Conservation (phyloP, 2,113 vertebrate genomes). For the Neogale vison region DNA sequence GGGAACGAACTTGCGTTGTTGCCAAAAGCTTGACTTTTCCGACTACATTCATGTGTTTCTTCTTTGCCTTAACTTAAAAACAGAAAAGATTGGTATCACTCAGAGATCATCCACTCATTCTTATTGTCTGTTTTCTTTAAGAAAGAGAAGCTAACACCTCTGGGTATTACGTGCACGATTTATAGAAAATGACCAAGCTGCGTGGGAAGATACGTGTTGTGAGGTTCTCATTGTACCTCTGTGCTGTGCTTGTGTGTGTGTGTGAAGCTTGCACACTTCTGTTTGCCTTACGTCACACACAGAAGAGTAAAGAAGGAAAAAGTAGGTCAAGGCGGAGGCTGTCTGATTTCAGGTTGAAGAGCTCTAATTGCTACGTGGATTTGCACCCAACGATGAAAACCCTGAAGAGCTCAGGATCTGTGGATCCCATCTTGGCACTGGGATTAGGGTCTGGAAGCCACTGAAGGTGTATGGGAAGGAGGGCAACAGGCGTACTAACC, state of each 20-base stretch:
- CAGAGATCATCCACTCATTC: neutral
- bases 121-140: neutral
- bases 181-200: neutral
- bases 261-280: neutral
- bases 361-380: neutral
- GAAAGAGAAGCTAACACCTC: neutral
- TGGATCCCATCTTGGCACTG: neutral
- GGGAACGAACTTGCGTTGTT: neutral
- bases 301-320: neutral
- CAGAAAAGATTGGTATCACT: neutral
- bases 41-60: neutral
- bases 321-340: neutral
- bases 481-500: neutral
- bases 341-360: neutral
- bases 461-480: neutral
- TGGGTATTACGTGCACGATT: neutral
- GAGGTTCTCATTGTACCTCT: neutral
- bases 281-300: neutral
- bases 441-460: neutral
- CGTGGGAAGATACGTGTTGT: neutral
- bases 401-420: neutral
- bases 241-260: neutral
- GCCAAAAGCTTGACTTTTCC: constrained; percentile 8
- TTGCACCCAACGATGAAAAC: neutral
- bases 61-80: constrained; percentile 33